Conservation (phyloP, 2,888 invertebrate genomes). For the Polydrusus cervinus region DNA sequence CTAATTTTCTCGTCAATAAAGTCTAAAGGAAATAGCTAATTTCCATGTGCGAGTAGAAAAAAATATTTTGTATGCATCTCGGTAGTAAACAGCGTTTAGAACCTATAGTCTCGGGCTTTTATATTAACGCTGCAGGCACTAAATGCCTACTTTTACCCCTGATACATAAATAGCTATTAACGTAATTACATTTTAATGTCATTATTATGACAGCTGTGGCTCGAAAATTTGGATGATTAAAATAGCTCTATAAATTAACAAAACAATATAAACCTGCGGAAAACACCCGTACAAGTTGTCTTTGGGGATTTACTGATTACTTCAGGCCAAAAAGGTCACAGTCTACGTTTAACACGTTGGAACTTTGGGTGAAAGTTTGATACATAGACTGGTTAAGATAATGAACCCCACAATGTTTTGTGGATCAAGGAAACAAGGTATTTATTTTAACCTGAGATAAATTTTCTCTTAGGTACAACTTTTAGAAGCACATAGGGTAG, state of each 20-base stretch:
- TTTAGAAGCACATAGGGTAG: neutral
- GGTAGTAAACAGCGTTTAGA: no score
- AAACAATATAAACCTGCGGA: slow-evolving; percentile 6
- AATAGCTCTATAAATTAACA: slow-evolving; percentile 10
- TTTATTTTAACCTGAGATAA: slow-evolving; percentile 2
- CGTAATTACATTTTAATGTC: neutral
- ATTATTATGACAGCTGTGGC: neutral
- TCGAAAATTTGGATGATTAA: neutral
- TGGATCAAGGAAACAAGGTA: slow-evolving; percentile 2
- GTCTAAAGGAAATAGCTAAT: no score
- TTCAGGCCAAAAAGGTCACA: neutral
- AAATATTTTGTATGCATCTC: no score
- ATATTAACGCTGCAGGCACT: no score
- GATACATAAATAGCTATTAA: no score
- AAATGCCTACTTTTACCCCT: no score
- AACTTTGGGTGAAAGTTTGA: slow-evolving; percentile 10
- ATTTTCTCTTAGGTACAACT: neutral
- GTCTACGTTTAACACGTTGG: slow-evolving; percentile 3
- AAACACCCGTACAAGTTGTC: slow-evolving; percentile 7
- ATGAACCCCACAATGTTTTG: neutral
- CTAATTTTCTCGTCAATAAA: no score
- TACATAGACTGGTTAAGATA: slow-evolving; percentile 3
- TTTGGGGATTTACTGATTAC: slow-evolving; percentile 12
- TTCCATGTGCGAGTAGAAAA: no score
- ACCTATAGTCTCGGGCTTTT: no score